A percentile compares a stretch with the other conserved stretches of the same genome.
Evolutionary conservation across 2,113 vertebrate genomes (phyloP).

Genomic region (Hippocampus guttulatus): DNA sequence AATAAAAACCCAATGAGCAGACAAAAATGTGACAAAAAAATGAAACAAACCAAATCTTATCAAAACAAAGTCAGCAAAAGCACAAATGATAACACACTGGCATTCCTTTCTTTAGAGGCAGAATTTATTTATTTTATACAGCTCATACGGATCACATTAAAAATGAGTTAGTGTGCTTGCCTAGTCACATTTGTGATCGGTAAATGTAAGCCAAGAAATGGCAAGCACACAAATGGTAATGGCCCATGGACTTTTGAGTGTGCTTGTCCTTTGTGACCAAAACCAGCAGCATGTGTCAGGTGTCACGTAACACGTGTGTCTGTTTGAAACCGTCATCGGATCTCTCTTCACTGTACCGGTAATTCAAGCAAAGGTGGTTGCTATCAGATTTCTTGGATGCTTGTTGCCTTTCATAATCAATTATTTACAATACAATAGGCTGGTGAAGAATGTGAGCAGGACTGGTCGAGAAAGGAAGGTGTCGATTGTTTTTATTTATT

Average conservation of each 20-base stretch:
- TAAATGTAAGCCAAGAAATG: neutral
- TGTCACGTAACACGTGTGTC: constrained; percentile 21
- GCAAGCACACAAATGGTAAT: neutral
- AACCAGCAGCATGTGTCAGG: constrained; percentile 31
- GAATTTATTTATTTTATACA: neutral
- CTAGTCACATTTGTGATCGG: constrained; percentile 2
- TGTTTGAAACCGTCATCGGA: constrained; percentile 43
- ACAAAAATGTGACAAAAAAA: too few species aligned
- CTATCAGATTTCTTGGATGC: constrained; percentile 38
- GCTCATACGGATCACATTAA: neutral
- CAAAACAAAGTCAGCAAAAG: too few species aligned
- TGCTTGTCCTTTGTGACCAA: constrained; percentile 22
- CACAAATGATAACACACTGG: neutral
- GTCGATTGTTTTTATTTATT: neutral
- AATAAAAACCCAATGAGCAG: too few species aligned
- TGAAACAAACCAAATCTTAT: too few species aligned
- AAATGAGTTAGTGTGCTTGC: neutral
- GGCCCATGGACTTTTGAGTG: neutral
- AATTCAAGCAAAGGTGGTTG: constrained; percentile 41
- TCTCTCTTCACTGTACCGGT: constrained; percentile 31
- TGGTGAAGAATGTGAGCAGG: constrained; percentile 29
- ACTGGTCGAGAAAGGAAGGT: constrained; percentile 17
- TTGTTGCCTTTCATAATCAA: constrained; percentile 41
- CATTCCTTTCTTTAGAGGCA: neutral
- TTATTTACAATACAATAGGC: constrained; percentile 50